phyloP scores from a whole-genome alignment of 2,113 vertebrate genomes.

The human (Homo sapiens) region GRCh38 chr7:126257501-126258000 shows the following conservation, averaged over 20 bases:
- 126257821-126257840: not conserved
- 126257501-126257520: slow-evolving; percentile 19
- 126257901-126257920: not conserved
- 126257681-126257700: rapidly evolving
- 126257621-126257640: slow-evolving; percentile 31
- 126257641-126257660: not conserved
- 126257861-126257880: not conserved
- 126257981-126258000: not conserved
- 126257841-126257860: not conserved
- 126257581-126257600: not conserved
- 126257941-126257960: not conserved
- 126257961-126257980: not conserved
- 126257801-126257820: not conserved
- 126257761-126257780: not conserved
- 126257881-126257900: not conserved
- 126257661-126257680: not conserved
- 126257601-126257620: not conserved
- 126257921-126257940: not conserved
- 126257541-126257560: slow-evolving; percentile 43
- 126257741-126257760: not conserved
- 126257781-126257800: not conserved
- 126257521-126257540: slow-evolving; percentile 49
- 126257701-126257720: not conserved
- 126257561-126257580: slow-evolving; percentile 16
- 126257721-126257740: not conserved